Evolutionary conservation across 1,140 invertebrate species (phyloP).

Genomic region (Brachionus sp.): DNA sequence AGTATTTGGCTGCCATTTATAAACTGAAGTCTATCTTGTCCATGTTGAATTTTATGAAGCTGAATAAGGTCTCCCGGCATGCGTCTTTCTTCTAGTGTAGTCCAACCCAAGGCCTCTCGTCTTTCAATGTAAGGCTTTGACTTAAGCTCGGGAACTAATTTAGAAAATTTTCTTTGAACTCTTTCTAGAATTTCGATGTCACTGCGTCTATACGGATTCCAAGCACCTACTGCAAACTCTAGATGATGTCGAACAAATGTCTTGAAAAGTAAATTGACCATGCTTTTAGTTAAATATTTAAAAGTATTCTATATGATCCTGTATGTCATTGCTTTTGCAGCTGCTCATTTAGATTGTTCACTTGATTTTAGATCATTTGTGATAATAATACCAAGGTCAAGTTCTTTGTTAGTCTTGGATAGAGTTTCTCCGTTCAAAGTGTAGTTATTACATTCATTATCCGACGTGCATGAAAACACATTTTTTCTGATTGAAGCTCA

Average conservation of each 20-base stretch:
- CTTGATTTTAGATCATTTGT: not conserved
- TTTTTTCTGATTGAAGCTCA: constrained; percentile 2
- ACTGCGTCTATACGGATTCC: not conserved
- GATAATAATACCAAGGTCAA: not conserved
- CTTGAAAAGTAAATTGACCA: not conserved
- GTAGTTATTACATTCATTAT: not conserved
- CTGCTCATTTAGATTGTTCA: not conserved
- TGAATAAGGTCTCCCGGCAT: not conserved
- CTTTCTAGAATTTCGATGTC: not conserved
- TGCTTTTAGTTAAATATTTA: no score
- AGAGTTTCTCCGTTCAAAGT: not conserved
- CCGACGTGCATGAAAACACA: not conserved
- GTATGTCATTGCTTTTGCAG: not conserved
- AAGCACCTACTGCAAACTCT: not conserved
- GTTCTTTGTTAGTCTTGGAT: not conserved
- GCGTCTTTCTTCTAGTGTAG: not conserved
- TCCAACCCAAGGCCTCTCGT: not conserved
- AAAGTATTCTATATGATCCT: not conserved
- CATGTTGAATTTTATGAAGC: not conserved
- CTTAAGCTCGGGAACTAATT: not conserved
- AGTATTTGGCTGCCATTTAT: not conserved
- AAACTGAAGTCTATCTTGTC: not conserved
- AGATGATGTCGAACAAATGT: not conserved
- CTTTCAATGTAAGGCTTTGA: not conserved
- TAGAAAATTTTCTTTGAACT: not conserved